These are phyloP conservation scores for Pristionchus japonicus DNA, from an alignment of 2,888 invertebrate genomes.

Conservation along the genomic window DNA sequence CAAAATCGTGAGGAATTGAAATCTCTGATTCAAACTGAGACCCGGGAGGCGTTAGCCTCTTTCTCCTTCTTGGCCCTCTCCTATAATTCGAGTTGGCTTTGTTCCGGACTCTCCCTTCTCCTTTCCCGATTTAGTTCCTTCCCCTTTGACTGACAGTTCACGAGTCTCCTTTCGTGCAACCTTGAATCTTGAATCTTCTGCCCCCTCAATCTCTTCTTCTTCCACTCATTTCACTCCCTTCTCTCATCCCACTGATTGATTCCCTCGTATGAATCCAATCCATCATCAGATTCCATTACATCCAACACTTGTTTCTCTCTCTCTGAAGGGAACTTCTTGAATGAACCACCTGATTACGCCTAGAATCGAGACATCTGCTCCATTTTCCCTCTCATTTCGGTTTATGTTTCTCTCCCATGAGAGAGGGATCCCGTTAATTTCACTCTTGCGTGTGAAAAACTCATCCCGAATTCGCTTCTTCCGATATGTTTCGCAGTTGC, in stretches of 20 bases:
- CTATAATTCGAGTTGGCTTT: conserved; percentile 12
- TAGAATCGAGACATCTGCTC: conserved; percentile 15
- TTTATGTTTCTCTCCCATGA: not conserved
- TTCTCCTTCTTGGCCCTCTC: not conserved
- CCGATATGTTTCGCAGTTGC: not conserved
- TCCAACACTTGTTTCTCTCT: conserved; percentile 23
- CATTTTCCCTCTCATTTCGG: conserved; percentile 7
- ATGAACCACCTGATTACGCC: no score
- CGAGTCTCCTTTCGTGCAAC: conserved; percentile 21
- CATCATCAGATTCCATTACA: not conserved
- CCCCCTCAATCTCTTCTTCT: not conserved
- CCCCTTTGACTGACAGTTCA: conserved; percentile 37
- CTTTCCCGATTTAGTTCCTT: conserved; percentile 30
- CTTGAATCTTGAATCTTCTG: not conserved
- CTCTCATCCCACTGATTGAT: conserved; percentile 5
- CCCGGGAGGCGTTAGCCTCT: not conserved
- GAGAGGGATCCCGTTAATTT: not conserved
- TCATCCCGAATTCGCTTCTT: conserved; percentile 8
- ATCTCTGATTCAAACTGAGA: not conserved
- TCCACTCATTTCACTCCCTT: conserved; percentile 8
- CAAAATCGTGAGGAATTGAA: not conserved
- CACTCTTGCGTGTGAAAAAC: conserved; percentile 19
- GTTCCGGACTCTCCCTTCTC: conserved; percentile 12
- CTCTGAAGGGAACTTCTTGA: not conserved
- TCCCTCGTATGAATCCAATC: conserved; percentile 19